Percentiles rank a stretch among this genome's conserved stretches.
Conservation (phyloP, 2,888 invertebrate genomes). For the Cecidostiba fungosa region DNA sequence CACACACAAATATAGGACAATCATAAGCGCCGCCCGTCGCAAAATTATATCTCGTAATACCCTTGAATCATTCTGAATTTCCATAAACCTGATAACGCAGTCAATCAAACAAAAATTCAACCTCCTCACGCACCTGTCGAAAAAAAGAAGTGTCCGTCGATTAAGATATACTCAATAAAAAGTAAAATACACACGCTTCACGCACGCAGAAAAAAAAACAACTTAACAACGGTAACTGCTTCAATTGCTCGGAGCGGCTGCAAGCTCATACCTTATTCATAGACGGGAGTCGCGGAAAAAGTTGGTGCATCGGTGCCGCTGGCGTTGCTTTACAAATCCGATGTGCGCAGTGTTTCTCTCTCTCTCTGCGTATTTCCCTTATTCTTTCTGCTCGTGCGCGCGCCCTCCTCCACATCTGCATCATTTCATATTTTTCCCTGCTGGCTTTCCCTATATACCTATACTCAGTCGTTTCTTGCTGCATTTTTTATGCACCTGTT, state of each 20-base stretch:
- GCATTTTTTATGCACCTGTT: neutral
- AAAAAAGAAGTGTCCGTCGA: neutral
- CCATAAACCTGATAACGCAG: neutral
- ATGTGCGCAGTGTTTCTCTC: constrained; percentile 11
- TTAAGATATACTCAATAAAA: neutral
- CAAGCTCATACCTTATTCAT: constrained; percentile 57
- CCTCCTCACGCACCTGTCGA: neutral
- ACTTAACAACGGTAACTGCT: constrained; percentile 46
- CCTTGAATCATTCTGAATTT: too few species aligned
- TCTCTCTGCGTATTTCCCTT: constrained; percentile 1
- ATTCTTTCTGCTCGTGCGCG: neutral
- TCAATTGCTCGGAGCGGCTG: constrained; percentile 23
- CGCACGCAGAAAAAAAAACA: constrained; percentile 1
- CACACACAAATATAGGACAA: too few species aligned
- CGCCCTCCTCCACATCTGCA: neutral
- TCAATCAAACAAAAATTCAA: neutral
- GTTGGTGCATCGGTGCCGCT: constrained; percentile 8
- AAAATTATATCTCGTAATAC: too few species aligned
- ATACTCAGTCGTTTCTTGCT: neutral
- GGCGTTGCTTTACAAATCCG: constrained; percentile 40
- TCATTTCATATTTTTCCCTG: constrained; percentile 36
- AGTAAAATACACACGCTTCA: neutral
- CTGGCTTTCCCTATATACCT: neutral
- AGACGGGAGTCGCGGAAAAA: neutral
- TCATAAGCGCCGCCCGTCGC: too few species aligned